Evolutionary conservation across 1,140 invertebrate genomes (phyloP), one percentile per base, ranked within the genome.

Genomic region (Alviniconcha marisindica): DNA sequence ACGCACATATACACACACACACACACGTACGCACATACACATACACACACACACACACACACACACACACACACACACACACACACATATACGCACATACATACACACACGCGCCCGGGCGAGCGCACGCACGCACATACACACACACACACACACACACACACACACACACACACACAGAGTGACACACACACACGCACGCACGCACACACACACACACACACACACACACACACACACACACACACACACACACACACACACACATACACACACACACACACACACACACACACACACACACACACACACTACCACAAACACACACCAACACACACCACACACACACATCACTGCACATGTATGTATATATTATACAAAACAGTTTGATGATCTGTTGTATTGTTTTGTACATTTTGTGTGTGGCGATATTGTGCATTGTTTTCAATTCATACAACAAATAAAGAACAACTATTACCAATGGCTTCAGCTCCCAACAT

Each of bases 241-340:
- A 33, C 4, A 28, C 5, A 79, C 7, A 48, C 33, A 40, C 42
- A 82, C 78, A 42, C 40, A 81, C 42, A 63, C 31, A 71, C 38
- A 44, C 63, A 82, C 44, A 33, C 5, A 79, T 21, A 33, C 51
- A 28, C 44, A n/a, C 28, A 54, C 42, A 33, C 7, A n/a, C 36
- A 24, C 48, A 81, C 81, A 73, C 38, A 73, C 31, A 73, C 38
- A 73, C 10, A 73, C 38, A 38, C 33, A 73, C 69, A 73, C 38
- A 73, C 69, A 38, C 31, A 73, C 38, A 42, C 4, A n/a, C n/a
- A n/a, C n/a, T n/a, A n/a, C n/a, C n/a, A n/a, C n/a, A n/a, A n/a
- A n/a, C n/a, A n/a, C n/a, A n/a, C n/a, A n/a, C n/a, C n/a, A n/a
- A n/a, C n/a, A n/a, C n/a, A n/a, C n/a, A n/a, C n/a, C n/a, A n/a